Base-by-base conservation (phyloP, 1,140 invertebrate species). In the Asbolus verrucosus region DNA sequence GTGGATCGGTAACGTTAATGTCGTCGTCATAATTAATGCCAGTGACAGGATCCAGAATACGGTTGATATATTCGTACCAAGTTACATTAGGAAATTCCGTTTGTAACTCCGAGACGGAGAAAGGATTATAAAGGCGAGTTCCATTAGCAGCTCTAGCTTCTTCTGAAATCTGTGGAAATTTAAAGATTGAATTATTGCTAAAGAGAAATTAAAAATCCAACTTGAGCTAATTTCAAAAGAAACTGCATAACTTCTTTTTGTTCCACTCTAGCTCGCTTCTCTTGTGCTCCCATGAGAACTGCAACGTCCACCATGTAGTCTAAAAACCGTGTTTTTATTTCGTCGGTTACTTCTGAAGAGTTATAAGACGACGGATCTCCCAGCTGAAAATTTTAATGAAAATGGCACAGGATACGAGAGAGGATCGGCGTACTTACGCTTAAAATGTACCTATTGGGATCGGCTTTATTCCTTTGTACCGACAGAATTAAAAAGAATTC, bases 271-370 rank as follows among this genome's bases (percentile, higher is more conserved):
- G 94, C 94, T 11, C 79, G 79, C 0, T 81, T 77, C 54, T 83
- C 86, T 33, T 95, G 83, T 1, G 93, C 92, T 11, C 96, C 96
- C 30, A 98, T 86, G 2, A 96, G 85, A 0, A 89, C 86, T 0
- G 96, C 93, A 31, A 97, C 90, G 69, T 94, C 92, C 0, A 93
- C 89, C 90, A 92, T 92, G 77, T 94, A 94, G 0, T 88, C 86
- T 67, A 90, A 90, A 80, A 93, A 93, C 1, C 36, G 46, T 6
- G n/a, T 24, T 72, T 73, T 73, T 14, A 69, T 61, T 11, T 76
- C 67, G 0, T 13, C 19, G 18, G 41, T 73, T 54, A 75, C 21
- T 46, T 63, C 15, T 11, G 61, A 67, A 21, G 41, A 31, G 18
- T 65, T 62, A 11, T 54, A 66, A 67, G 15, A 60, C 6, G 13